Evolutionary conservation across 2,888 invertebrate genomes (phyloP), one percentile per base, ranked within the genome.

Genomic region (Caenorhabditis sp.): DNA sequence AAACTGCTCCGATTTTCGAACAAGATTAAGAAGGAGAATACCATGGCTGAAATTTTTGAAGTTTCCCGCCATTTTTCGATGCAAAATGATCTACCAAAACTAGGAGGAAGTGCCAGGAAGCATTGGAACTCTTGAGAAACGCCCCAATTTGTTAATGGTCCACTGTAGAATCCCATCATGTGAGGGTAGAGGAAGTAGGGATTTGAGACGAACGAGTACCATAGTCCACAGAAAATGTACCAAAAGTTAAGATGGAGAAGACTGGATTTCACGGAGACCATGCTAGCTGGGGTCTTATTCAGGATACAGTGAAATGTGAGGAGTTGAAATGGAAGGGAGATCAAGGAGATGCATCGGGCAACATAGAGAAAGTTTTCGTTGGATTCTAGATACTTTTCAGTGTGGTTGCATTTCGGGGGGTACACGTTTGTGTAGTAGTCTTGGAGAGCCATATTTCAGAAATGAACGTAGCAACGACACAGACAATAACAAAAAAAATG

Each of bases 221-320:
- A 47, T 12, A 47, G n/a, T 47, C 47, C 47, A n/a, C n/a, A 47
- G 10, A n/a, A 19, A 7, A 10, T 19, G 10, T 47, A 47, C 47
- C 19, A 47, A n/a, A 47, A 47, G 10, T 47, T 47, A 6, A 47
- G 19, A 19, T 47, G 4, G 1, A 47, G 47, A 47, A 47, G 47
- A 47, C 47, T 47, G 7, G 47, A 19, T 47, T 47, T 47, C 10
- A 54, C 54, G 22, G 26, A 24, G 10, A 14, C 16, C 54, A 54
- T 54, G 12, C 5, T 24, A 2, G 3, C 0, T 0, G 54, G 54
- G 0, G 54, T 54, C 22, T 54, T 54, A 2, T 24, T 54, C 3
- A 54, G 26, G 12, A 54, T 54, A 54, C 54, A 54, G 54, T 26
- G 26, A 16, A 54, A 26, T 54, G 54, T 54, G 3, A 28, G 19